A percentile compares a stretch with the other conserved stretches of the same genome.
phyloP scores from a whole-genome alignment of 92 coral and sea anemone species.

The Isaurus tuberculatus region DNA sequence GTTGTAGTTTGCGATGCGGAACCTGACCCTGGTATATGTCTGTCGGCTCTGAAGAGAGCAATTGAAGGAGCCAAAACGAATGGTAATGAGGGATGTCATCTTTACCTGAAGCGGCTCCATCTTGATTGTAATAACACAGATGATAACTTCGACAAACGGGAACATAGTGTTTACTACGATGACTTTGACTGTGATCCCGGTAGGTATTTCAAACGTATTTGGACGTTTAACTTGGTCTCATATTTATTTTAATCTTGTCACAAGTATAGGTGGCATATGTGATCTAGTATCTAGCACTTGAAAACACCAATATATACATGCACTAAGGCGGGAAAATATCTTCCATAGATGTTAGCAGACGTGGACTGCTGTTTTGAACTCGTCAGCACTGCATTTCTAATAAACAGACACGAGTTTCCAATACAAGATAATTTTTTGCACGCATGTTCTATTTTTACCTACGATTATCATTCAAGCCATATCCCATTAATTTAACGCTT shows the following conservation, averaged over 20 bases:
- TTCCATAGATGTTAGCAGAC: too few relatives aligned
- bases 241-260: not conserved
- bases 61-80: not conserved
- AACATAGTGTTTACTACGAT: slow-evolving; percentile 12
- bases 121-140: slow-evolving; percentile 39
- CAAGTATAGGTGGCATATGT: not conserved
- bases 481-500: too few relatives aligned
- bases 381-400: too few relatives aligned
- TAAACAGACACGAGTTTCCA: too few relatives aligned
- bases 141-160: slow-evolving; percentile 36
- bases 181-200: slow-evolving; percentile 31
- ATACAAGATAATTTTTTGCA: too few relatives aligned
- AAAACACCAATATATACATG: too few relatives aligned
- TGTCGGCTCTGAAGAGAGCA: slow-evolving; percentile 28
- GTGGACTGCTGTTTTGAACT: too few relatives aligned
- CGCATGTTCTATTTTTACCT: too few relatives aligned
- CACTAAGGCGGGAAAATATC: too few relatives aligned
- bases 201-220: not conserved
- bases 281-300: too few relatives aligned
- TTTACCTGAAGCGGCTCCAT: slow-evolving; percentile 10
- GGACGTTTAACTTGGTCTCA: not conserved
- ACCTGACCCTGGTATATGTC: slow-evolving; percentile 40
- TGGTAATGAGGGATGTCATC: not conserved
- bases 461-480: too few relatives aligned
- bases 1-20: slow-evolving; percentile 36